Evolutionary conservation across 2,797 vertebrate genomes (phyloP).

Genomic region (Picus viridis): DNA sequence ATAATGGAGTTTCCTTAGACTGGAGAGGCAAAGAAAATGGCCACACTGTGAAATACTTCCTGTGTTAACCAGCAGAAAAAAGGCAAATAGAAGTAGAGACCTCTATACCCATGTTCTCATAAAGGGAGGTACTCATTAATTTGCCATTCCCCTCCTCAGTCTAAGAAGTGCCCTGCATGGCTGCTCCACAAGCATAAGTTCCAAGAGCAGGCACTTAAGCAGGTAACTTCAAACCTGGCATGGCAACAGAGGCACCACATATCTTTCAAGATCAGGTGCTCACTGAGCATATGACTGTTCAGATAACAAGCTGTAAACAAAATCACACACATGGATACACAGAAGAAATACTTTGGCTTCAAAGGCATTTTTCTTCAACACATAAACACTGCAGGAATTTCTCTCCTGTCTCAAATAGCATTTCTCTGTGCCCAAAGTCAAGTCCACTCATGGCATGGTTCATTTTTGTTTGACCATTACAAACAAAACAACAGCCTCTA

Average conservation of each 20-base stretch:
- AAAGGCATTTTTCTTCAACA: not conserved
- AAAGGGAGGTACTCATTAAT: not conserved
- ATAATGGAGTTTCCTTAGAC: not conserved
- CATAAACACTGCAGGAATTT: not conserved
- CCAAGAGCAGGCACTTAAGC: constrained; percentile 5
- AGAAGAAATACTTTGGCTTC: not conserved
- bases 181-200: not conserved
- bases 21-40: not conserved
- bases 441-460: not conserved
- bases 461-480: not conserved
- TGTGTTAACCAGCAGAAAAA: not conserved
- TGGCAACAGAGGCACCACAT: not conserved
- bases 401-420: not conserved
- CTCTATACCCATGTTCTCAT: not conserved
- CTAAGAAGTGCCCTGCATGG: not conserved
- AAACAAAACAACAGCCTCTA: not conserved
- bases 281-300: constrained; percentile 27
- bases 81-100: not conserved
- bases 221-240: not conserved
- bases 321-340: not conserved
- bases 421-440: not conserved
- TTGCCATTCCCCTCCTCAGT: not conserved
- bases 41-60: not conserved
- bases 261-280: constrained; percentile 18
- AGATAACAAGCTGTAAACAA: constrained; percentile 12